These are phyloP conservation scores for Margaritifera margaritifera DNA, from an alignment of 2,888 invertebrate genomes.

Conservation along the genomic window DNA sequence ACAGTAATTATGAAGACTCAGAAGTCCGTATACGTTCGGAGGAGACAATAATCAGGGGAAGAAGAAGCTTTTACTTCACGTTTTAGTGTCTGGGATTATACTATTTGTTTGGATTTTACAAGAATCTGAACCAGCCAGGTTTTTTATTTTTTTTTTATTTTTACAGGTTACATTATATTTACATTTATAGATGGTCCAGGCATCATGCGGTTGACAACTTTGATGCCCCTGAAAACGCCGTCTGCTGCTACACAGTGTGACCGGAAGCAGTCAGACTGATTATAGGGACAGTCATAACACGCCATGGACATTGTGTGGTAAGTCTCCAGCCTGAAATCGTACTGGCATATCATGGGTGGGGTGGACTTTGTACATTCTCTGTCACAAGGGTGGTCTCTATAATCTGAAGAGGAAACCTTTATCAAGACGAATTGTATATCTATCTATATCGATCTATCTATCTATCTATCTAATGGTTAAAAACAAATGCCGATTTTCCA, in stretches of 20 bases:
- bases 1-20: too few relatives aligned
- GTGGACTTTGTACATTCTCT: conserved; percentile 79
- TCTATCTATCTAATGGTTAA: too few relatives aligned
- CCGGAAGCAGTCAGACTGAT: conserved; percentile 82
- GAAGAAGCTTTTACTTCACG: too few relatives aligned
- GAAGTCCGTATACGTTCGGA: too few relatives aligned
- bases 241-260: conserved; percentile 89
- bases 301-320: conserved; percentile 90
- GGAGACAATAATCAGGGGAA: too few relatives aligned
- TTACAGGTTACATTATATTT: conserved; percentile 10
- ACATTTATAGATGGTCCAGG: conserved; percentile 85
- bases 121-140: too few relatives aligned
- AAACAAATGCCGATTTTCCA: too few relatives aligned
- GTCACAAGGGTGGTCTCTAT: conserved; percentile 77
- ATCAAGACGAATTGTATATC: too few relatives aligned
- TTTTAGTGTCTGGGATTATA: too few relatives aligned
- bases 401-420: conserved; percentile 39
- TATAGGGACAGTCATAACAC: conserved; percentile 87
- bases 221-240: conserved; percentile 83
- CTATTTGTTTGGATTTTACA: too few relatives aligned
- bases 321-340: conserved; percentile 85
- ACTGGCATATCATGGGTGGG: conserved; percentile 81
- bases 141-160: too few relatives aligned
- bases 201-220: conserved; percentile 85
- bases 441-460: too few relatives aligned